A percentile compares a stretch with the other conserved stretches of the same genome.
Conservation (phyloP, 2,888 invertebrate genomes). For the Elysia crispata region DNA sequence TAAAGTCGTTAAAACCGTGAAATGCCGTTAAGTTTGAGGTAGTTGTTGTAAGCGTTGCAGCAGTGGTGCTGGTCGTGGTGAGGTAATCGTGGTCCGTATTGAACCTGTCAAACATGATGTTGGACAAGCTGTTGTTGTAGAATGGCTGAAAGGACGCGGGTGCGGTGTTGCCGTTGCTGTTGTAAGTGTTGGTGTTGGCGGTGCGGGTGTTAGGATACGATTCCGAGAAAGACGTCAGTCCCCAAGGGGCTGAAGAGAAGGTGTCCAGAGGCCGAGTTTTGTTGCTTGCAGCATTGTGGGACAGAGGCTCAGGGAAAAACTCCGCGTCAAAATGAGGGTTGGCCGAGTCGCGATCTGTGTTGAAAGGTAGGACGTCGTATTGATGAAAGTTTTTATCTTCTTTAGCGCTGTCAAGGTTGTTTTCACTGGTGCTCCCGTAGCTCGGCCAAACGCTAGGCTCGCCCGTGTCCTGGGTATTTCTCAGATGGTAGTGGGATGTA, state of each 20-base stretch:
- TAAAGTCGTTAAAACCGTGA: neutral
- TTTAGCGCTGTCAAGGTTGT: neutral
- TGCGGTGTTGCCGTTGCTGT: neutral
- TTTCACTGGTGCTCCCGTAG: neutral
- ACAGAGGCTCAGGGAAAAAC: slow-evolving; percentile 36
- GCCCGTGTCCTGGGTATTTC: too few species aligned
- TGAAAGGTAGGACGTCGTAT: slow-evolving; percentile 35
- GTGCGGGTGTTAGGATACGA: neutral
- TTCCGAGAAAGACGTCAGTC: neutral
- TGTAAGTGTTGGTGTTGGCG: neutral
- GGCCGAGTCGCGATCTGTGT: slow-evolving; percentile 14
- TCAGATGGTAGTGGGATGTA: too few species aligned
- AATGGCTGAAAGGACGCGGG: neutral
- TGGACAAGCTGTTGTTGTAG: neutral
- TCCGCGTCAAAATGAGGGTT: slow-evolving; percentile 32
- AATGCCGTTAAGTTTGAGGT: neutral
- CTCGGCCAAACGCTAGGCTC: neutral
- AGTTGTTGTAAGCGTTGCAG: neutral
- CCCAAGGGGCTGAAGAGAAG: slow-evolving; percentile 22
- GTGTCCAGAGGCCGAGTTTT: neutral
- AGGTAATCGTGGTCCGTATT: neutral
- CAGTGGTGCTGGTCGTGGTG: slow-evolving; percentile 16
- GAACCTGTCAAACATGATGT: neutral
- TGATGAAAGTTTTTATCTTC: slow-evolving; percentile 11
- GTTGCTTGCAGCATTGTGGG: neutral